These are phyloP conservation scores for Microctonus hyperodae DNA, from an alignment of 2,888 invertebrate species.

Conservation along the genomic window DNA sequence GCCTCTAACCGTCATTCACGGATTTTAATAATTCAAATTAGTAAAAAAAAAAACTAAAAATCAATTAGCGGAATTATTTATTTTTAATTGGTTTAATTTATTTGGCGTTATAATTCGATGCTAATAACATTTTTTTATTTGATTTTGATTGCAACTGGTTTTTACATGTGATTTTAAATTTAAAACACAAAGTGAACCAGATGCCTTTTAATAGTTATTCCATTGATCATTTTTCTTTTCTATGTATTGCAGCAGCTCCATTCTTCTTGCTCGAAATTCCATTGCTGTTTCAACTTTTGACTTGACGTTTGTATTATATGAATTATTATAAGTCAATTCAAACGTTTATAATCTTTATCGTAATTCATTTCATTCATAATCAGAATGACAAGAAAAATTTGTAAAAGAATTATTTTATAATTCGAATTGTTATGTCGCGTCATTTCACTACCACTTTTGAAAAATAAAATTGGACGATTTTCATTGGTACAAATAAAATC, in stretches of 20 bases:
- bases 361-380: background rate
- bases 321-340: background rate
- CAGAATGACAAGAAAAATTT: background rate
- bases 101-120: constrained; percentile 3
- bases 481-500: background rate
- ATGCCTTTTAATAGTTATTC: constrained; percentile 26
- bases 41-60: no score
- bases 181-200: constrained; percentile 24
- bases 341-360: background rate
- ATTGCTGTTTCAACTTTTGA: background rate
- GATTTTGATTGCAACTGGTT: constrained; percentile 9
- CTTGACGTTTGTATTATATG: background rate
- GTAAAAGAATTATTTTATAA: background rate
- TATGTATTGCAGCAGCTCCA: background rate
- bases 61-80: no score
- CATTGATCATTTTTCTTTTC: constrained; percentile 22
- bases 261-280: constrained; percentile 23
- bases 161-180: constrained; percentile 11
- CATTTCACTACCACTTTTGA: background rate
- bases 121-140: background rate
- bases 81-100: constrained; percentile 24
- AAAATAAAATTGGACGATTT: background rate
- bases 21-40: no score
- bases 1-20: constrained; percentile 43
- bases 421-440: background rate